These are phyloP conservation scores for Neostethus bicornis DNA, from an alignment of 2,797 vertebrate genomes.

Conservation along the genomic window DNA sequence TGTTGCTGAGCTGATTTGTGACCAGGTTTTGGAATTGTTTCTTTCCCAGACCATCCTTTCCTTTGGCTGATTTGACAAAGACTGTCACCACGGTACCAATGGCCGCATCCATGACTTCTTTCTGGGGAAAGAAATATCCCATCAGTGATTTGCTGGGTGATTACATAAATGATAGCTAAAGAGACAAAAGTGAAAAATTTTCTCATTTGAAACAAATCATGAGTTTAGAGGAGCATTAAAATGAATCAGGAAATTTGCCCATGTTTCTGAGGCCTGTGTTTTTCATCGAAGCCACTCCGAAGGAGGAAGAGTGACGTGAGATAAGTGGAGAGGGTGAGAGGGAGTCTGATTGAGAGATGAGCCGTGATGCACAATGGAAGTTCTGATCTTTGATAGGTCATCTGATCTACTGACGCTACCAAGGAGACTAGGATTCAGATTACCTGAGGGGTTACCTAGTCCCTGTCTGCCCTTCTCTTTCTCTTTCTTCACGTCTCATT, in stretches of 20 bases:
- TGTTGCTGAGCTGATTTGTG: conserved; percentile 78
- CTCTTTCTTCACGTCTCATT: conserved; percentile 11
- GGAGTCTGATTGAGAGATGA: conserved; percentile 69
- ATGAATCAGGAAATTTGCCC: conserved; percentile 57
- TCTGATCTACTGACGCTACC: conserved; percentile 74
- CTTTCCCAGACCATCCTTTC: conserved; percentile 74
- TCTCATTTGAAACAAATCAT: conserved; percentile 19
- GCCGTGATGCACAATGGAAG: conserved; percentile 73
- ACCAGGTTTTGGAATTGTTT: conserved; percentile 80
- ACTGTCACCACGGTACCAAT: conserved; percentile 78
- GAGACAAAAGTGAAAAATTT: conserved; percentile 6
- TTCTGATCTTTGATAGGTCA: conserved; percentile 85
- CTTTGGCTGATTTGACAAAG: conserved; percentile 78
- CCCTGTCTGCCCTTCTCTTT: conserved; percentile 48
- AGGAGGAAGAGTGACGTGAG: conserved; percentile 65
- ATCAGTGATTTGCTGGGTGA: background rate
- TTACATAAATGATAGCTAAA: conserved; percentile 1
- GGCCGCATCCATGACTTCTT: conserved; percentile 78
- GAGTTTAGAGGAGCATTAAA: conserved; percentile 40
- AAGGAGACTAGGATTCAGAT: conserved; percentile 68
- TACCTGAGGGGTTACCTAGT: conserved; percentile 79
- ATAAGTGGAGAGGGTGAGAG: conserved; percentile 64
- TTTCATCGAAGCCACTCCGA: conserved; percentile 49
- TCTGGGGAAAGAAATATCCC: conserved; percentile 32
- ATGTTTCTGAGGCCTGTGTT: conserved; percentile 43